phyloP scores from a whole-genome alignment of 2,888 invertebrate genomes.

The Ophioninae sp. region DNA sequence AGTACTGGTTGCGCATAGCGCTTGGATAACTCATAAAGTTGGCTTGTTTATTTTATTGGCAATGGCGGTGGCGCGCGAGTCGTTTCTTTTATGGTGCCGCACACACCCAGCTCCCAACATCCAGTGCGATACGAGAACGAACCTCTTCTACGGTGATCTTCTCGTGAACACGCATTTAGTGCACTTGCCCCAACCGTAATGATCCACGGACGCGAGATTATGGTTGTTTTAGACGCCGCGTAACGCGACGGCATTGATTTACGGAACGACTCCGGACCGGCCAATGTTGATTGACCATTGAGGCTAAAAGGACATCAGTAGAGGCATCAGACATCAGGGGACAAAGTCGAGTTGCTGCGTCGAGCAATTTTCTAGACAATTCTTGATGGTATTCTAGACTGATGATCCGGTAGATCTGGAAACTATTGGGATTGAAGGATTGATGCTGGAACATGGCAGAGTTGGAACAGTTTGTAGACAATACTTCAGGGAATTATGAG shows the following conservation, averaged over 20 bases:
- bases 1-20: constrained; percentile 23
- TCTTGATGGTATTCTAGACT: too few species aligned
- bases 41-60: constrained; percentile 65
- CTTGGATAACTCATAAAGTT: constrained; percentile 63
- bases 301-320: background rate
- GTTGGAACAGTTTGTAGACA: too few species aligned
- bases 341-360: too few species aligned
- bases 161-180: background rate
- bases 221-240: constrained; percentile 11
- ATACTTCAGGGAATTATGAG: too few species aligned
- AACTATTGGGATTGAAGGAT: too few species aligned
- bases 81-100: constrained; percentile 44
- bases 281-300: background rate
- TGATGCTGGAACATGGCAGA: too few species aligned
- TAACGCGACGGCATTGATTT: constrained; percentile 5
- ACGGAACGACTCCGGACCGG: background rate
- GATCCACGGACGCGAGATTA: constrained; percentile 7
- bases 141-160: background rate
- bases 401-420: too few species aligned
- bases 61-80: constrained; percentile 26
- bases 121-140: constrained; percentile 3
- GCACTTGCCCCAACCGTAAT: background rate
- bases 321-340: too few species aligned
- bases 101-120: background rate
- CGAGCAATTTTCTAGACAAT: too few species aligned